A percentile compares a stretch with the other conserved stretches of the same genome.
Evolutionary conservation across 2,888 invertebrate genomes (phyloP).

Genomic region (Lycophotia porphyrea): DNA sequence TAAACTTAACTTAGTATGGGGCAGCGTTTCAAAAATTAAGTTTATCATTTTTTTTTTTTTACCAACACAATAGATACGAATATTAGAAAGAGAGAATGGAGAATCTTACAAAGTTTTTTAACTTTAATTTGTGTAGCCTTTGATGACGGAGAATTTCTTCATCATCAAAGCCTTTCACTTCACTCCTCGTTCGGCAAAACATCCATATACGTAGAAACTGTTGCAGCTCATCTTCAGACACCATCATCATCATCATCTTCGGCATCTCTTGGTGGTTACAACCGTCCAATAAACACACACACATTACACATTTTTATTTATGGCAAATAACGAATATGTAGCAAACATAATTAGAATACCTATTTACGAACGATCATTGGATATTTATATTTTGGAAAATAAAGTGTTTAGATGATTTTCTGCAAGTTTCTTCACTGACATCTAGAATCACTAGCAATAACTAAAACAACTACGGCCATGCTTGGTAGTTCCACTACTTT

Average conservation of each 20-base stretch:
- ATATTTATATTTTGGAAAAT: background rate
- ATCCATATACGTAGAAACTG: background rate
- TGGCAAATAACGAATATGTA: background rate
- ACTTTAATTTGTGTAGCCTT: background rate
- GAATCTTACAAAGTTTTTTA: background rate
- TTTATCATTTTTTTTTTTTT: no score
- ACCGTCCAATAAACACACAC: background rate
- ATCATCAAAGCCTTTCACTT: background rate
- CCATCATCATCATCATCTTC: no score
- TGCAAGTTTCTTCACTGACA: background rate
- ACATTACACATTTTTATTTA: background rate
- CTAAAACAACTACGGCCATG: background rate
- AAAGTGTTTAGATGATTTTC: background rate
- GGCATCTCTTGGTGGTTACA: background rate
- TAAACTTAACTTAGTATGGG: background rate
- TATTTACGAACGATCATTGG: background rate
- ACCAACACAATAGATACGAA: background rate
- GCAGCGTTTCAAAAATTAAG: background rate
- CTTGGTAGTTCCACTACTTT: background rate
- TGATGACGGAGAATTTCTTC: background rate
- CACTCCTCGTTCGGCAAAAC: background rate
- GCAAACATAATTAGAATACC: background rate
- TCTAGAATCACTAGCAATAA: background rate
- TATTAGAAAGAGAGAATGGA: background rate
- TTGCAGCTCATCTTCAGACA: background rate